Percentiles rank a stretch among this genome's conserved stretches.
phyloP scores from a whole-genome alignment of 2,888 invertebrate species.

The Hyles lineata region DNA sequence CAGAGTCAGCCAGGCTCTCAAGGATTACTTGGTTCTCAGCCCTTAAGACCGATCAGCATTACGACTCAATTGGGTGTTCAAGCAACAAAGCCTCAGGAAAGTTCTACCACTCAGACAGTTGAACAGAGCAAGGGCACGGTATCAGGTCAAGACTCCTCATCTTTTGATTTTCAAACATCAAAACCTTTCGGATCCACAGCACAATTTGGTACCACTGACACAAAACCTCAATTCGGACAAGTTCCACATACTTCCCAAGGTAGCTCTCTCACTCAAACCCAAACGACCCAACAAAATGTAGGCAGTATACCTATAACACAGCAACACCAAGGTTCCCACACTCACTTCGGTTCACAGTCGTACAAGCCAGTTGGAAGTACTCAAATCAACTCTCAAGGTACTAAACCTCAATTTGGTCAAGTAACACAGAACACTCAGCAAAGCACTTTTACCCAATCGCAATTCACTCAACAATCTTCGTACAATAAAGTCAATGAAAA shows the following conservation, averaged over 20 bases:
- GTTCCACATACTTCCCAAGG: conserved; percentile 1
- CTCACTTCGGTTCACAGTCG: conserved; percentile 37
- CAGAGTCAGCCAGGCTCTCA: not conserved
- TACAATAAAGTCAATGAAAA: conserved; percentile 22
- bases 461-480: conserved; percentile 34
- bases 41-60: conserved; percentile 33
- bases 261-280: conserved; percentile 18
- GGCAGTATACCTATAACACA: conserved; percentile 15
- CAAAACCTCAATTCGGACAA: conserved; percentile 38
- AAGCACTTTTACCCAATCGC: conserved; percentile 24
- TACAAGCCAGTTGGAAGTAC: conserved; percentile 32
- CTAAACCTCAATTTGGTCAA: conserved; percentile 33
- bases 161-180: conserved; percentile 38
- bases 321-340: conserved; percentile 10
- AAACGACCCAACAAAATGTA: conserved; percentile 28
- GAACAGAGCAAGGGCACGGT: not conserved
- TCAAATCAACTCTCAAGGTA: not conserved
- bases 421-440: conserved; percentile 20
- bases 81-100: conserved; percentile 38
- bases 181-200: conserved; percentile 37
- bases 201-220: conserved; percentile 38
- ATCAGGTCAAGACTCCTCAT: not conserved
- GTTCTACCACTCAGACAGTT: not conserved
- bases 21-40: conserved; percentile 28
- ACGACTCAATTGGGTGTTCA: conserved; percentile 41